Evolutionary conservation across 2,113 vertebrate genomes (phyloP), one percentile per base, ranked within the genome.

Genomic region (Pelodiscus sinensis): DNA sequence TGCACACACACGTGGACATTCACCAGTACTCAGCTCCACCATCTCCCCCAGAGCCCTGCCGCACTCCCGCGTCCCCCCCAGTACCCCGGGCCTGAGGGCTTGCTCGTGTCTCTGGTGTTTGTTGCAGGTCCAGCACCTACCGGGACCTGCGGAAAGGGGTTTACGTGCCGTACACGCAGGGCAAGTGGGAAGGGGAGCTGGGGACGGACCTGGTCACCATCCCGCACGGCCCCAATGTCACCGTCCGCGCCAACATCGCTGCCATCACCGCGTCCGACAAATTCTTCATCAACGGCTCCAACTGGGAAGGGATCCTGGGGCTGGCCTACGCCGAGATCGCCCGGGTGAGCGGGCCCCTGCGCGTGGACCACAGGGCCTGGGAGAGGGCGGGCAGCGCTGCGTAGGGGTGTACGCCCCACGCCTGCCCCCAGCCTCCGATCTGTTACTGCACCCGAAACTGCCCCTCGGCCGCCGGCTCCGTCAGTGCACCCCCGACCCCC

Each of bases 261-360:
- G 99, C 99, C 78, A 99, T 99, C 98, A 99, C 98, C 0, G 99
- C 99, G 96, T 99, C 99, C 0, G 99, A 99, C 96, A 99, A 99
- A 89, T 99, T 99, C 97, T 99, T 99, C 98, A 99, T 99, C 98
- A 99, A 99, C 0, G 99, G 99, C 79, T 99, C 99, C 94, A 99
- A 99, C 98, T 99, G 99, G 99, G 99, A 99, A 88, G 99, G 99
- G 91, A 99, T 99, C 96, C 98, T 99, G 90, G 99, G 99, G 4
- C 97, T 99, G 95, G 99, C 99, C 1, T 99, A 99, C 0, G 99
- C 99, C 0, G 99, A 99, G 91, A 99, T 99, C 5, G 99, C 99
- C 38, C 98, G 99, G 97, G 99, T 99, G 94, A 98, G 98, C 93
- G 12, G 75, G 24, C 44, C 65, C 87, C 29, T 51, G 44, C 2